These are phyloP conservation scores for Xylocopa sonorina DNA, from an alignment of 1,140 invertebrate species.

Conservation along the genomic window DNA sequence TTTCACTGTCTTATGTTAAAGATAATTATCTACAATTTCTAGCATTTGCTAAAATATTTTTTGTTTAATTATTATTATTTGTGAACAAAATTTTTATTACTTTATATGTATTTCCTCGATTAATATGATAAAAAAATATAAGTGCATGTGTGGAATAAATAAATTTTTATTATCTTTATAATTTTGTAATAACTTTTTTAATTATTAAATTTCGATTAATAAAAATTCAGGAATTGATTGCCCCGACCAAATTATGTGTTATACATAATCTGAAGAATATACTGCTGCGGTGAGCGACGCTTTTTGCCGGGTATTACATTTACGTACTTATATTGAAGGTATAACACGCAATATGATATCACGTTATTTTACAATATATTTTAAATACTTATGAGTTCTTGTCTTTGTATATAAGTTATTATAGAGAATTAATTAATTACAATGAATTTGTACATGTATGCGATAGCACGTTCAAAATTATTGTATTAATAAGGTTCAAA, in stretches of 20 bases:
- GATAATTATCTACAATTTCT: no score
- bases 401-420: not conserved
- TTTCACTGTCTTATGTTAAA: not conserved
- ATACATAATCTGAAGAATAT: not conserved
- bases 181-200: slow-evolving; percentile 18
- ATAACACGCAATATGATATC: slow-evolving; percentile 34
- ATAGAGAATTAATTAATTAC: not conserved
- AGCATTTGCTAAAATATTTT: not conserved
- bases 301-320: not conserved
- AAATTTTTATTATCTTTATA: not conserved
- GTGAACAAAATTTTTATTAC: not conserved
- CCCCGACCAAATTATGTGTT: not conserved
- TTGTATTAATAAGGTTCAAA: not conserved
- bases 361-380: slow-evolving; percentile 24
- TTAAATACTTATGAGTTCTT: no score
- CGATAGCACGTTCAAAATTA: not conserved
- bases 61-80: no score
- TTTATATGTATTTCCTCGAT: no score
- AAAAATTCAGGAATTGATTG: not conserved
- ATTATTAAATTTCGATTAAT: not conserved
- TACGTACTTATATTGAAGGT: not conserved
- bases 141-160: no score
- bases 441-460: not conserved
- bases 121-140: not conserved
- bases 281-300: slow-evolving; percentile 3